Percentiles rank a stretch among this genome's conserved stretches.
Evolutionary conservation across 2,888 invertebrate species (phyloP).

Genomic region (Ditylenchus weischeri): DNA sequence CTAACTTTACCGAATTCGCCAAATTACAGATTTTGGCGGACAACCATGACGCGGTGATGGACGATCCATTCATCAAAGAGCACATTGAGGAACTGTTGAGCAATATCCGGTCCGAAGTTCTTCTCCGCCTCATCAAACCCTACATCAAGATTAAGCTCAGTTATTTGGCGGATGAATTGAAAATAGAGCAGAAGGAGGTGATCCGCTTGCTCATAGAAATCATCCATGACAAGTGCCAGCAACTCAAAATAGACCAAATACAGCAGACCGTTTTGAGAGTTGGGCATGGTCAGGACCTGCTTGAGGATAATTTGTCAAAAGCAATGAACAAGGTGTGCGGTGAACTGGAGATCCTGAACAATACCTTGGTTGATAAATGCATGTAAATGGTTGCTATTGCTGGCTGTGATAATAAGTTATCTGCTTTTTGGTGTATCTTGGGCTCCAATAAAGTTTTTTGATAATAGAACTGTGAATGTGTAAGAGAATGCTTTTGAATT

Average conservation of each 20-base stretch:
- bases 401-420: too few relatives aligned
- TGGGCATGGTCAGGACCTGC: conserved; percentile 75
- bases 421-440: too few relatives aligned
- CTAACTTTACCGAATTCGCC: too few relatives aligned
- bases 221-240: conserved; percentile 81
- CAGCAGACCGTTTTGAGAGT: conserved; percentile 61
- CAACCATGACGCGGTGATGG: conserved; percentile 93
- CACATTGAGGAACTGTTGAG: conserved; percentile 78
- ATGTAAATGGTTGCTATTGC: neutral
- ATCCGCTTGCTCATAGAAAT: conserved; percentile 93
- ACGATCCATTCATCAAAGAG: conserved; percentile 95
- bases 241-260: conserved; percentile 37
- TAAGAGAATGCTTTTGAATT: too few relatives aligned
- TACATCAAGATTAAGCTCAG: conserved; percentile 96
- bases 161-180: conserved; percentile 79
- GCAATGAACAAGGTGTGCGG: conserved; percentile 32
- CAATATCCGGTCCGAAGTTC: conserved; percentile 85
- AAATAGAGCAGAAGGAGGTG: conserved; percentile 71
- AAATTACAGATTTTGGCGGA: conserved; percentile 73
- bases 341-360: conserved; percentile 24
- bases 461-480: too few relatives aligned
- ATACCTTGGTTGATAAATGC: conserved; percentile 12
- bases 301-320: conserved; percentile 20
- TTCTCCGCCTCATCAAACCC: conserved; percentile 92
- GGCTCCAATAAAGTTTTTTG: too few relatives aligned